Evolutionary conservation across 2,888 invertebrate species (phyloP).

Genomic region (Falcaria lacertinaria): DNA sequence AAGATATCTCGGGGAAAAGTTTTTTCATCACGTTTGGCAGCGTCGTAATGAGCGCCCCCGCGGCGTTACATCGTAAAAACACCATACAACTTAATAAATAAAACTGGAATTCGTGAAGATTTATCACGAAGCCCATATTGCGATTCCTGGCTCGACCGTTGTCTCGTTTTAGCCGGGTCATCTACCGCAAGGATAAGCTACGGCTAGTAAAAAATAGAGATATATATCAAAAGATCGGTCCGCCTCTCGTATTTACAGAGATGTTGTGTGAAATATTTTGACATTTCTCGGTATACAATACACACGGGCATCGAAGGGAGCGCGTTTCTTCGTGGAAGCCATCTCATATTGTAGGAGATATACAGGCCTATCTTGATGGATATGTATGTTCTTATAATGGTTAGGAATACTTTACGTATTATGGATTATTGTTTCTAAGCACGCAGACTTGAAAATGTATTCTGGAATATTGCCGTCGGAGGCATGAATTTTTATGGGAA

Average conservation of each 20-base stretch:
- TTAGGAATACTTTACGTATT: background rate
- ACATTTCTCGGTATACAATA: constrained; percentile 68
- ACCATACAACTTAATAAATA: constrained; percentile 78
- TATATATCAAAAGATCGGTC: constrained; percentile 56
- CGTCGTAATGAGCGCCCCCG: constrained; percentile 69
- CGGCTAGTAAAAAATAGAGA: constrained; percentile 57
- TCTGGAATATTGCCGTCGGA: constrained; percentile 17
- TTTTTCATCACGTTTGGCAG: constrained; percentile 69
- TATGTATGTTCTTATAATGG: constrained; percentile 1
- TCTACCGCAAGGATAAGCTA: constrained; percentile 39
- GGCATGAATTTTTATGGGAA: constrained; percentile 21
- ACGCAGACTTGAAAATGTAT: constrained; percentile 20
- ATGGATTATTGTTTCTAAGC: constrained; percentile 17
- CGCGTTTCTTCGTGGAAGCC: constrained; percentile 57
- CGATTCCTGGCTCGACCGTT: constrained; percentile 55
- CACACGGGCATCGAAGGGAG: constrained; percentile 32
- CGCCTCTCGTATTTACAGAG: constrained; percentile 55
- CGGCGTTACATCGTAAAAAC: constrained; percentile 72
- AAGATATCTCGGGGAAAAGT: constrained; percentile 70
- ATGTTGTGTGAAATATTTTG: constrained; percentile 68
- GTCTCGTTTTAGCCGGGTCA: constrained; percentile 54
- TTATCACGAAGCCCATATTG: constrained; percentile 67
- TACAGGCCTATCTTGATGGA: constrained; percentile 11
- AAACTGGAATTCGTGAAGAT: constrained; percentile 73
- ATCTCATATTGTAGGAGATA: constrained; percentile 34